Evolutionary conservation across 2,888 invertebrate genomes (phyloP), one percentile per base, ranked within the genome.

Genomic region (Tetrapedia diversipes): DNA sequence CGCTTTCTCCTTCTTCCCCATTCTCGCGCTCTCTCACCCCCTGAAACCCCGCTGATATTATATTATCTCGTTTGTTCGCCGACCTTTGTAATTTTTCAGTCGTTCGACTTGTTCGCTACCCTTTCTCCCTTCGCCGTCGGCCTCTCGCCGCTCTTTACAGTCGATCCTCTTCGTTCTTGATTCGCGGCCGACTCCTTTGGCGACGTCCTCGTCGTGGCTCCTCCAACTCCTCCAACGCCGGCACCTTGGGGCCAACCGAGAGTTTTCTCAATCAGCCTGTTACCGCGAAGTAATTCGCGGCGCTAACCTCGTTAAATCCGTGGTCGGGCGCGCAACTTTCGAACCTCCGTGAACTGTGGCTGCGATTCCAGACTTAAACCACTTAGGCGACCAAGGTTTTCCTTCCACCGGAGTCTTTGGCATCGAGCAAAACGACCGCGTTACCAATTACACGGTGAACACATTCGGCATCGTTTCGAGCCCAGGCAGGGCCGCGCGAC

Each of bases 191-290:
- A 3, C 24, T 32, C 34, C 32, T 57, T 41, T 34, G 32, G 27
- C 57, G 57, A 7, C 24, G 60, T n/a, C 19, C 43, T 2, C 0
- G 22, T 37, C 57, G 24, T 7, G 24, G 24, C 19, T 45, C 47
- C 39, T 53, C 47, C 53, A 29, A 22, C 29, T 41, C 19, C 22
- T 32, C 27, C 39, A 47, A 37, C 14, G n/a, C 32, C 32, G 54
- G 56, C 65, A 63, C 71, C 71, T 70, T 57, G 60, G 45, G 47
- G 80, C 77, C 72, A 49, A 65, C 74, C 67, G 77, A 71, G 82
- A 89, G 83, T 90, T 89, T 91, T 90, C 90, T 89, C 91, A 90
- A 91, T 91, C 91, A 87, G 88, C 87, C 87, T 88, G 90, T 89
- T 86, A 86, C 89, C 89, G 83, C 87, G 82, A 85, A 86, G 86